Evolutionary conservation across 2,888 invertebrate species (phyloP).

Genomic region (Prosapia bicincta): DNA sequence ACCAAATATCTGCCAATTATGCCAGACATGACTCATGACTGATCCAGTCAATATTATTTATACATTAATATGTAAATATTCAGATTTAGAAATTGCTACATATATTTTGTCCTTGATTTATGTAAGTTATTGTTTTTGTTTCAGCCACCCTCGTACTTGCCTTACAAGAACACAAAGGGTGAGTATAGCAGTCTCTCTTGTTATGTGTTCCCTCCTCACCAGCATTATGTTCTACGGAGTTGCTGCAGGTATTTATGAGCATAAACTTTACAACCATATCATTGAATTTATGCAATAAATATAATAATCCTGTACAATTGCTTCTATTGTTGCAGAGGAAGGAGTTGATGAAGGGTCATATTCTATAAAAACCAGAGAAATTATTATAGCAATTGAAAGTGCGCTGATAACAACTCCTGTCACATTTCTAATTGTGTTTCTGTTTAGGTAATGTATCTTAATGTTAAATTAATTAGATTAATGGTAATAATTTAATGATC

Average conservation of each 20-base stretch:
- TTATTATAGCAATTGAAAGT: slow-evolving; percentile 28
- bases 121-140: too few relatives aligned
- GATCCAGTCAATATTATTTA: too few relatives aligned
- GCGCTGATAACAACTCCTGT: slow-evolving; percentile 11
- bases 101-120: too few relatives aligned
- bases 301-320: too few relatives aligned
- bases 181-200: slow-evolving; percentile 26
- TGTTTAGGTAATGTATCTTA: not conserved
- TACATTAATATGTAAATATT: too few relatives aligned
- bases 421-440: not conserved
- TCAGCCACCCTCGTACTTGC: slow-evolving; percentile 34
- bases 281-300: too few relatives aligned
- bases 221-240: slow-evolving; percentile 35
- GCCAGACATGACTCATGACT: too few relatives aligned
- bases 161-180: slow-evolving; percentile 32
- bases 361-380: slow-evolving; percentile 26
- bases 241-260: slow-evolving; percentile 10
- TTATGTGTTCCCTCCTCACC: slow-evolving; percentile 29
- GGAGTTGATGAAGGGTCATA: slow-evolving; percentile 17
- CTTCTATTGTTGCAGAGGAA: slow-evolving; percentile 6
- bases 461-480: too few relatives aligned
- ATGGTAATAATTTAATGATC: too few relatives aligned
- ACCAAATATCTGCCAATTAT: too few relatives aligned
- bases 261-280: too few relatives aligned
- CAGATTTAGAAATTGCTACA: too few relatives aligned